phyloP scores from a whole-genome alignment of 2,888 invertebrate genomes.

The Xylota sylvarum region DNA sequence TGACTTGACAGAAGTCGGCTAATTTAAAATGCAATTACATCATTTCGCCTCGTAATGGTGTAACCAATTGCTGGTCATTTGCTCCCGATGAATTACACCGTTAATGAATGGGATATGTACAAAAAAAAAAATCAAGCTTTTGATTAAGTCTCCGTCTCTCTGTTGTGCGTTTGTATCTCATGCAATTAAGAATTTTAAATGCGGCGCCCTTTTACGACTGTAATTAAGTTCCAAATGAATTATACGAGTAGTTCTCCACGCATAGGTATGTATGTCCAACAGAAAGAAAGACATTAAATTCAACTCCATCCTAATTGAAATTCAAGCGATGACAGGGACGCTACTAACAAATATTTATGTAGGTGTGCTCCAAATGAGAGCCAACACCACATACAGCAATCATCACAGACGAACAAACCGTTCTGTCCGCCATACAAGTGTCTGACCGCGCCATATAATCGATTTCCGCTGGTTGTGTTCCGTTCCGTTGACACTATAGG shows the following conservation, averaged over 20 bases:
- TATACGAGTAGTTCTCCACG: slow-evolving; percentile 21
- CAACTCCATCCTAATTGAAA: slow-evolving; percentile 68
- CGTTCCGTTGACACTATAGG: slow-evolving; percentile 60
- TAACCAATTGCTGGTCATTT: slow-evolving; percentile 64
- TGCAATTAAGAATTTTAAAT: slow-evolving; percentile 74
- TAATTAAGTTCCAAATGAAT: slow-evolving; percentile 61
- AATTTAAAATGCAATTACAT: slow-evolving; percentile 75
- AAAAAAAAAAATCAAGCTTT: slow-evolving; percentile 40
- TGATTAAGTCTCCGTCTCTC: slow-evolving; percentile 54
- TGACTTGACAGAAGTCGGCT: slow-evolving; percentile 53
- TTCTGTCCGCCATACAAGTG: slow-evolving; percentile 25
- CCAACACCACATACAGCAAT: slow-evolving; percentile 54
- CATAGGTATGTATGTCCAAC: neutral
- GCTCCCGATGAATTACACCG: slow-evolving; percentile 67
- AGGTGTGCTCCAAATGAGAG: slow-evolving; percentile 68
- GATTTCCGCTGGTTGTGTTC: slow-evolving; percentile 65
- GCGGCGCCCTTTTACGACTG: slow-evolving; percentile 50
- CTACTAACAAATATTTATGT: slow-evolving; percentile 35
- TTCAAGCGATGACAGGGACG: slow-evolving; percentile 60
- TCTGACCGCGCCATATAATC: slow-evolving; percentile 55
- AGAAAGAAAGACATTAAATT: slow-evolving; percentile 49
- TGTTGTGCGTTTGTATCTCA: slow-evolving; percentile 38
- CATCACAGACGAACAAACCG: slow-evolving; percentile 52
- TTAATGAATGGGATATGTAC: slow-evolving; percentile 57
- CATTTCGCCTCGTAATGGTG: slow-evolving; percentile 37